phyloP scores from a whole-genome alignment of 2,888 invertebrate species.

The Deilephila porcellus region DNA sequence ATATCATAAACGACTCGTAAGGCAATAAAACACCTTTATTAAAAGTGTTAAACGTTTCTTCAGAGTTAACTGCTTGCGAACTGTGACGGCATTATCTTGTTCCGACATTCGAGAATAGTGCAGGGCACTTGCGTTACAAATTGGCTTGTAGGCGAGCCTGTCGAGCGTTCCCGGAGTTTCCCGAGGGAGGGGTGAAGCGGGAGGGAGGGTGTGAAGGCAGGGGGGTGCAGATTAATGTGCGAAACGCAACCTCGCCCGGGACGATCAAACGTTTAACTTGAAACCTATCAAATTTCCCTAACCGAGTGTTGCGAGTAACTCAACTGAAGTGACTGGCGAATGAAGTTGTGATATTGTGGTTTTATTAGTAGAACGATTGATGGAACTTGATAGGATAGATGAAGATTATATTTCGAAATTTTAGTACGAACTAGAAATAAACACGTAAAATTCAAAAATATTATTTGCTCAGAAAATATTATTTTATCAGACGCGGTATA shows the following conservation, averaged over 20 bases:
- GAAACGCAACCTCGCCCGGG: slow-evolving; percentile 59
- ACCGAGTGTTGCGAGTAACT: slow-evolving; percentile 37
- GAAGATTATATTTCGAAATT: too few relatives aligned
- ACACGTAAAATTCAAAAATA: too few relatives aligned
- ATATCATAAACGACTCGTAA: too few relatives aligned
- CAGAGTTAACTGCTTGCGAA: slow-evolving; percentile 2
- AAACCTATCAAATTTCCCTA: slow-evolving; percentile 71
- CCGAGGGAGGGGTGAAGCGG: slow-evolving; percentile 19
- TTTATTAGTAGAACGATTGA: too few relatives aligned
- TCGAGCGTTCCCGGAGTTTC: slow-evolving; percentile 39
- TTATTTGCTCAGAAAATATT: too few relatives aligned
- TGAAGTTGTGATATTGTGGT: slow-evolving; percentile 53
- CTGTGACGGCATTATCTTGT: slow-evolving; percentile 1
- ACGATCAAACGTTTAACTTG: slow-evolving; percentile 71
- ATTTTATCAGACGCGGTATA: too few relatives aligned
- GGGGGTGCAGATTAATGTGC: slow-evolving; percentile 67
- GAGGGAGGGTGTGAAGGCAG: slow-evolving; percentile 41
- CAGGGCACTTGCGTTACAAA: slow-evolving; percentile 24
- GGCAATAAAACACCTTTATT: background rate
- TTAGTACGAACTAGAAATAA: too few relatives aligned
- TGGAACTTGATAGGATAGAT: too few relatives aligned
- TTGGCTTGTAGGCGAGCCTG: slow-evolving; percentile 26
- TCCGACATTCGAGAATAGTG: background rate
- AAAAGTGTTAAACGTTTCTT: slow-evolving; percentile 2
- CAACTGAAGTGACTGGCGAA: slow-evolving; percentile 45